Conservation (phyloP, 2,797 vertebrate genomes). For the Trachops cirrhosus region DNA sequence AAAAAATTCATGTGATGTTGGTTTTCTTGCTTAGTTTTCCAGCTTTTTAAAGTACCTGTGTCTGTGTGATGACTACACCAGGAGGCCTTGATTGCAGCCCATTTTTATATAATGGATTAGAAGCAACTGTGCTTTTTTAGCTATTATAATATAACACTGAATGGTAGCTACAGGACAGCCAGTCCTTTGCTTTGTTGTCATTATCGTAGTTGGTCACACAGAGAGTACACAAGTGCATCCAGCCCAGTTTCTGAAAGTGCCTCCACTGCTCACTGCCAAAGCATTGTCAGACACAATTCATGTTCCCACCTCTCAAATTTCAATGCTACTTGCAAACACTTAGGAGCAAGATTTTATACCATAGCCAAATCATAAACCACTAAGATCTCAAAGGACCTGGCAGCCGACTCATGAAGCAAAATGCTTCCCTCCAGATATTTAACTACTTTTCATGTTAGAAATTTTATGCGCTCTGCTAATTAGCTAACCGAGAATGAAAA, state of each 20-base stretch:
- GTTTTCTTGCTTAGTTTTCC: slow-evolving; percentile 18
- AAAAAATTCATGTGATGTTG: slow-evolving; percentile 25
- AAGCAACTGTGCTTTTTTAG: slow-evolving; percentile 49
- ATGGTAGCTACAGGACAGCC: not conserved
- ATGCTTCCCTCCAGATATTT: not conserved
- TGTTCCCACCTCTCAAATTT: slow-evolving; percentile 38
- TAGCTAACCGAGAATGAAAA: slow-evolving; percentile 7
- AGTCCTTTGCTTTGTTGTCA: slow-evolving; percentile 38
- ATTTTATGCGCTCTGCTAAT: not conserved
- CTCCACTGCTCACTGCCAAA: not conserved
- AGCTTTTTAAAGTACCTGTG: slow-evolving; percentile 63
- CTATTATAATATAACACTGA: slow-evolving; percentile 55
- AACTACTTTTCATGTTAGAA: not conserved
- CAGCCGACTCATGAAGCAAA: not conserved
- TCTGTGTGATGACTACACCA: slow-evolving; percentile 1
- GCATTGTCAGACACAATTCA: not conserved
- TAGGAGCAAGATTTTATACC: slow-evolving; percentile 41
- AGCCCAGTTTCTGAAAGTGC: not conserved
- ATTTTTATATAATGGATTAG: slow-evolving; percentile 54
- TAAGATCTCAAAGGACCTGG: not conserved
- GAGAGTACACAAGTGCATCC: not conserved
- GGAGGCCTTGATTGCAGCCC: slow-evolving; percentile 33
- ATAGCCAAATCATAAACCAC: not conserved
- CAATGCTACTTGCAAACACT: not conserved
- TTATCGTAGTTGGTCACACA: not conserved